Evolutionary conservation across 2,113 vertebrate genomes (phyloP).

Genomic region (Notarius quadriscutis): DNA sequence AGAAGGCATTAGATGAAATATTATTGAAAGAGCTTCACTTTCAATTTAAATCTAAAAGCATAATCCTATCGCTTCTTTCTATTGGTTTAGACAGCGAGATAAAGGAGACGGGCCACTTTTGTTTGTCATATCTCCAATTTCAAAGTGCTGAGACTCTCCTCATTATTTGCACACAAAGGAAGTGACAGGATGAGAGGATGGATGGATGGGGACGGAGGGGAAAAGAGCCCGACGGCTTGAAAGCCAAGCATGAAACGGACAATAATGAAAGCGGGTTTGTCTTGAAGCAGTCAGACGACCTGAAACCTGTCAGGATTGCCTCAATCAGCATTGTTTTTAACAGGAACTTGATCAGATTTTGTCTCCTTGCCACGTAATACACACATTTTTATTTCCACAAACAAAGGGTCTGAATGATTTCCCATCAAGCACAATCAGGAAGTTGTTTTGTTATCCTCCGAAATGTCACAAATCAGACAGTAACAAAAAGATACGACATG

Average conservation of each 20-base stretch:
- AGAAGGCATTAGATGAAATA: slow-evolving; percentile 56
- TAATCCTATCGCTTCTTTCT: slow-evolving; percentile 72
- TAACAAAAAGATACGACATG: slow-evolving; percentile 17
- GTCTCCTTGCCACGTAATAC: slow-evolving; percentile 34
- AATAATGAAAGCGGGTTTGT: slow-evolving; percentile 49
- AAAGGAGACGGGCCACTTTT: slow-evolving; percentile 63
- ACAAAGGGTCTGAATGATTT: slow-evolving; percentile 45
- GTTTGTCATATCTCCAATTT: slow-evolving; percentile 75
- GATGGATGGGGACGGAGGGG: background rate
- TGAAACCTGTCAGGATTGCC: slow-evolving; percentile 9
- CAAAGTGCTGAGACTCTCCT: slow-evolving; percentile 69
- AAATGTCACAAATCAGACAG: slow-evolving; percentile 37
- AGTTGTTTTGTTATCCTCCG: slow-evolving; percentile 16
- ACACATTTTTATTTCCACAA: slow-evolving; percentile 48
- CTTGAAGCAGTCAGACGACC: slow-evolving; percentile 30
- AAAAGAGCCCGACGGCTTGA: slow-evolving; percentile 48
- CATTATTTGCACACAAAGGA: slow-evolving; percentile 62
- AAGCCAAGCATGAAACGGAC: slow-evolving; percentile 53
- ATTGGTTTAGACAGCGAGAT: slow-evolving; percentile 62
- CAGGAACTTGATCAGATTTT: slow-evolving; percentile 42
- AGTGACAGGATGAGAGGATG: slow-evolving; percentile 45
- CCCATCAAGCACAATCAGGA: slow-evolving; percentile 5
- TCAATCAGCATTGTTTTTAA: slow-evolving; percentile 50
- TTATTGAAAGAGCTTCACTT: slow-evolving; percentile 73
- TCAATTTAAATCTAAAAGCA: slow-evolving; percentile 72